phyloP scores from a whole-genome alignment of 2,113 vertebrate genomes.

The Stegastes partitus region DNA sequence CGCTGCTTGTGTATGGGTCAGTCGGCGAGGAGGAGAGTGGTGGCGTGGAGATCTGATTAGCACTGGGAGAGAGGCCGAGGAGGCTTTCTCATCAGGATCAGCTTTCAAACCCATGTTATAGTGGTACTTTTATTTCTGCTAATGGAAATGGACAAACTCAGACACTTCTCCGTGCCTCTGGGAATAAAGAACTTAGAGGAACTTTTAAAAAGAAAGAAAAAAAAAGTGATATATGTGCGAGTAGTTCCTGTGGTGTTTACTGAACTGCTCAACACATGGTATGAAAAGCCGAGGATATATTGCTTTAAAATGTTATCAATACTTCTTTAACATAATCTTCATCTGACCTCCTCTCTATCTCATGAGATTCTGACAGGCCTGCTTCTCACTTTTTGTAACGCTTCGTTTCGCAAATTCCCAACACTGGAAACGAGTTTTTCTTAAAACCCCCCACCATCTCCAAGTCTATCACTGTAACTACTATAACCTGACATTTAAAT shows the following conservation, averaged over 20 bases:
- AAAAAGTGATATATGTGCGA: neutral
- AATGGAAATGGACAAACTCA: neutral
- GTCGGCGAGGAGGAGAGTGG: constrained; percentile 23
- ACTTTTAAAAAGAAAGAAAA: neutral
- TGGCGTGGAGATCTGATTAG: constrained; percentile 62
- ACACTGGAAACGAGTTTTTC: neutral
- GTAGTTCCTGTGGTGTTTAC: too few species aligned
- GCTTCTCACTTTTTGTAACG: constrained; percentile 3
- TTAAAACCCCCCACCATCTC: constrained; percentile 1
- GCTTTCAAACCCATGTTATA: constrained; percentile 63
- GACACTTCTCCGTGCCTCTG: neutral
- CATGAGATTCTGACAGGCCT: neutral
- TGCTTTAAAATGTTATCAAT: constrained; percentile 15
- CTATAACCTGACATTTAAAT: constrained; percentile 21
- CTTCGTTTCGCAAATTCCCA: neutral
- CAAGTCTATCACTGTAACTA: constrained; percentile 7
- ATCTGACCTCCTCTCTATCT: neutral
- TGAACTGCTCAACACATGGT: neutral
- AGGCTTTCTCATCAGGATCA: constrained; percentile 77
- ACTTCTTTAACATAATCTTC: constrained; percentile 11
- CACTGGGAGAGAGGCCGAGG: constrained; percentile 60
- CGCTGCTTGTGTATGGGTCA: constrained; percentile 6
- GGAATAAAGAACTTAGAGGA: neutral
- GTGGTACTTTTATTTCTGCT: constrained; percentile 34
- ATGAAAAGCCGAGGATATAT: neutral